Conservation (phyloP, 2,113 vertebrate genomes). For the Notechis scutatus region DNA sequence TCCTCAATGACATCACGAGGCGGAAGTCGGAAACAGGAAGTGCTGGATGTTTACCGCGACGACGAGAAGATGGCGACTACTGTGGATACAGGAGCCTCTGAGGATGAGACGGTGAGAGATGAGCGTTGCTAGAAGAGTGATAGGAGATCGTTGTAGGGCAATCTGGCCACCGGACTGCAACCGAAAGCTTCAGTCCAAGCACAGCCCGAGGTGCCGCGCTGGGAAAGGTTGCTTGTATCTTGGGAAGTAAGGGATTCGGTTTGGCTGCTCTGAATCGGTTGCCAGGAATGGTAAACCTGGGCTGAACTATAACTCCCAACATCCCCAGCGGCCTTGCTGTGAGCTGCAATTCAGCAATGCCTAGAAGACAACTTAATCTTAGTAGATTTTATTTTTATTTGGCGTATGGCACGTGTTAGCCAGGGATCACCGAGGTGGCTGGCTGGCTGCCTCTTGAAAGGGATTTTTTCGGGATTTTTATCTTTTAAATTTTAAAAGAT, state of each 20-base stretch:
- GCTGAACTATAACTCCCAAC: background rate
- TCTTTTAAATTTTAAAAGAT: too few relatives aligned
- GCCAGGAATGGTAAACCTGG: background rate
- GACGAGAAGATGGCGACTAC: constrained; percentile 1
- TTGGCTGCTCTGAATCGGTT: background rate
- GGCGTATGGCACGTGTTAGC: too few relatives aligned
- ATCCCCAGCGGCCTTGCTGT: background rate
- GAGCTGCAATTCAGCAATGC: background rate
- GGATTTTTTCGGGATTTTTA: too few relatives aligned
- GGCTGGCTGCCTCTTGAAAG: too few relatives aligned
- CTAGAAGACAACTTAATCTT: background rate
- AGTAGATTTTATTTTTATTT: background rate
- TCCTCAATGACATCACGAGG: rapidly evolving
- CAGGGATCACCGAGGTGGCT: too few relatives aligned
- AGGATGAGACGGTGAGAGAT: background rate
- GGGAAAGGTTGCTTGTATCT: background rate
- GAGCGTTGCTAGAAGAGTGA: background rate
- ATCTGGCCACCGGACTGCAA: background rate
- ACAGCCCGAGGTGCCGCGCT: background rate
- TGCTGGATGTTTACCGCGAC: rapidly evolving
- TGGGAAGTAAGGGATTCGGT: background rate
- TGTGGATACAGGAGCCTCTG: background rate
- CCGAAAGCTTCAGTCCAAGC: background rate
- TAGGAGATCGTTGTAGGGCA: background rate
- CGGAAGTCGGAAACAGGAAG: background rate